Conservation (phyloP, 1,140 invertebrate species). For the Anoplolepis gracilipes region DNA sequence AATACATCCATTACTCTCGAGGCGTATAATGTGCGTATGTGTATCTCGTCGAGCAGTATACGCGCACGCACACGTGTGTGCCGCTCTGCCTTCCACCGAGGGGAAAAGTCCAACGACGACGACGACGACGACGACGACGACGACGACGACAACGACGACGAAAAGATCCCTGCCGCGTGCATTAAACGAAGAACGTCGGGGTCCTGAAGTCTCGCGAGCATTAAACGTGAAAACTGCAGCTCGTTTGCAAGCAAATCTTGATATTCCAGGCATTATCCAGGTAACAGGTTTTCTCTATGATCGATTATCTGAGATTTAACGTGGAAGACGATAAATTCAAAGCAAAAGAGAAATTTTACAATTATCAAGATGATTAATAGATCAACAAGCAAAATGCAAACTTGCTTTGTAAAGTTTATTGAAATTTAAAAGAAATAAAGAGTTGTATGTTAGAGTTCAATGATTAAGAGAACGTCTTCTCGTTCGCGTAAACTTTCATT, state of each 20-base stretch:
- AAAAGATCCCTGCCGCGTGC: slow-evolving; percentile 2
- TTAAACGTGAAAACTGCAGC: slow-evolving; percentile 19
- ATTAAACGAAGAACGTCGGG: slow-evolving; percentile 31
- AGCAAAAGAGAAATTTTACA: not conserved
- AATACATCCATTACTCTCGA: slow-evolving; percentile 77
- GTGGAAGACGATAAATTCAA: not conserved
- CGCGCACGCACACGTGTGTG: slow-evolving; percentile 7
- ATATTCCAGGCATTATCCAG: slow-evolving; percentile 7
- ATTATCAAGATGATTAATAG: slow-evolving; percentile 1
- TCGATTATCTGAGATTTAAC: not conserved
- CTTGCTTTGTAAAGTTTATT: not conserved
- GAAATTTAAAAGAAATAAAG: not conserved
- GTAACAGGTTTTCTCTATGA: slow-evolving; percentile 8
- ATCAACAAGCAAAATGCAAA: not conserved
- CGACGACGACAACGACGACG: not conserved
- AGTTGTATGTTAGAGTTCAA: not conserved
- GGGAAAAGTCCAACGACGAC: slow-evolving; percentile 52
- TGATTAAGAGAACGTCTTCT: not conserved
- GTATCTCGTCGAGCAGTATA: slow-evolving; percentile 2
- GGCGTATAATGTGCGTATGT: slow-evolving; percentile 38
- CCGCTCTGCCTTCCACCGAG: slow-evolving; percentile 41
- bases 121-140: no score
- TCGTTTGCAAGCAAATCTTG: not conserved
- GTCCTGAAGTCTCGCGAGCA: not conserved
- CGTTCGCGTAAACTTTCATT: slow-evolving; percentile 21